Percentiles rank a stretch among this genome's conserved stretches.
These are phyloP conservation scores for Gasterosteus nipponicus DNA, from an alignment of 2,113 vertebrate genomes.

Conservation along the genomic window DNA sequence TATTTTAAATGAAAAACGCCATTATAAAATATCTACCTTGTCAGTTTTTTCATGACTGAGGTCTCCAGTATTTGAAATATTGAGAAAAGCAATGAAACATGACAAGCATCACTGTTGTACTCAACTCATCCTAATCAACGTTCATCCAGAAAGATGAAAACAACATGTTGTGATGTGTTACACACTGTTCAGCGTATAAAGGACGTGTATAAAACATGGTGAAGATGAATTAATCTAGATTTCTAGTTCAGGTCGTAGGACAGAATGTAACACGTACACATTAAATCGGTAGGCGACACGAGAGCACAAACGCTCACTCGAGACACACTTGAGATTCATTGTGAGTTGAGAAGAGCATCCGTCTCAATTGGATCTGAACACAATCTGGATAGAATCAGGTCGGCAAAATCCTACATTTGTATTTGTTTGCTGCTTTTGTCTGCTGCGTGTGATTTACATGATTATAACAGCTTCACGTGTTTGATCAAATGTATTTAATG, in stretches of 20 bases:
- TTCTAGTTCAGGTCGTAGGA: too few relatives aligned
- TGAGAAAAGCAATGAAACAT: conserved; percentile 4
- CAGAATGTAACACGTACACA: neutral
- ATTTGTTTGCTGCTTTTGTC: neutral
- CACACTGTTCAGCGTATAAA: too few relatives aligned
- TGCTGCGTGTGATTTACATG: neutral
- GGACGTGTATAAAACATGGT: too few relatives aligned
- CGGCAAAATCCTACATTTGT: neutral
- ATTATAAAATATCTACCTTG: neutral
- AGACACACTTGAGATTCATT: neutral
- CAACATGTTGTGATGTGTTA: neutral
- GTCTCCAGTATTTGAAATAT: neutral
- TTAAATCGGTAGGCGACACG: neutral
- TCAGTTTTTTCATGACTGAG: neutral
- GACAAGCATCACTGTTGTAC: neutral
- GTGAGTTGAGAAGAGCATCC: neutral
- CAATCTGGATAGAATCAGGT: neutral
- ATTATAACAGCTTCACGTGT: neutral
- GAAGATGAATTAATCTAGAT: too few relatives aligned
- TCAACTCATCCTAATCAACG: neutral
- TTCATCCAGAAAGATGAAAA: neutral
- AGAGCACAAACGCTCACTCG: neutral
- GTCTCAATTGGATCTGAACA: neutral
- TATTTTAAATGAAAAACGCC: neutral
- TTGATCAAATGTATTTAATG: neutral